These are phyloP conservation scores for Neria commutata DNA, from an alignment of 2,888 invertebrate genomes.

Conservation along the genomic window DNA sequence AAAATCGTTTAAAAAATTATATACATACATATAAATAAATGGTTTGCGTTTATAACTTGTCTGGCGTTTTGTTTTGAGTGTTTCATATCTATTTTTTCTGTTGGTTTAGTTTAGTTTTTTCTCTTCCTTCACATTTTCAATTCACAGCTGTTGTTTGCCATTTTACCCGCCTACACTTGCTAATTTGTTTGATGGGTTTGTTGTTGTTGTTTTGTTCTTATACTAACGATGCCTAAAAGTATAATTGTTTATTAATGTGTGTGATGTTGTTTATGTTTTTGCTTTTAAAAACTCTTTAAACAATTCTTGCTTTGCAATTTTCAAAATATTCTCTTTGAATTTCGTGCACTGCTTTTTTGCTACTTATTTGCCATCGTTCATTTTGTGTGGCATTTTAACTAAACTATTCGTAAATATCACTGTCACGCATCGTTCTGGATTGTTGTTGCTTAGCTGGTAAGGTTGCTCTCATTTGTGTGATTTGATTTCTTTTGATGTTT, in stretches of 20 bases:
- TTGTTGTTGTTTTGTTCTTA: background rate
- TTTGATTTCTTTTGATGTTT: background rate
- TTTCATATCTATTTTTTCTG: background rate
- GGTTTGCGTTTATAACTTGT: background rate
- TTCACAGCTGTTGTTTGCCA: background rate
- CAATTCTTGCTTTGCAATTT: no score
- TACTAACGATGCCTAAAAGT: constrained; percentile 14
- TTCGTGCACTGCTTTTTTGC: no score
- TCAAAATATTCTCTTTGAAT: no score
- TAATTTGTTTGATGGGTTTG: constrained; percentile 6
- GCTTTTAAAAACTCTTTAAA: no score
- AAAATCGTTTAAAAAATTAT: constrained; percentile 22
- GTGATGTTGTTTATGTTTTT: constrained; percentile 5
- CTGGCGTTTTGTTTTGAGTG: constrained; percentile 7
- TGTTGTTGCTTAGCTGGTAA: no score
- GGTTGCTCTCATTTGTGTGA: no score
- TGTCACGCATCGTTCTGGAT: no score
- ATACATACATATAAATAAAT: constrained; percentile 6
- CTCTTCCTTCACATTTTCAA: no score
- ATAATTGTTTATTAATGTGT: constrained; percentile 5
- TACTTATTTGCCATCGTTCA: no score
- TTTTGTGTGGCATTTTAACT: background rate
- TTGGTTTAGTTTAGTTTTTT: background rate
- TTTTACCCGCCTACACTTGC: constrained; percentile 7
- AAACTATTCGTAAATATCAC: constrained; percentile 7